Conservation (phyloP, 2,888 invertebrate genomes). For the Platynereis dumerilii region DNA sequence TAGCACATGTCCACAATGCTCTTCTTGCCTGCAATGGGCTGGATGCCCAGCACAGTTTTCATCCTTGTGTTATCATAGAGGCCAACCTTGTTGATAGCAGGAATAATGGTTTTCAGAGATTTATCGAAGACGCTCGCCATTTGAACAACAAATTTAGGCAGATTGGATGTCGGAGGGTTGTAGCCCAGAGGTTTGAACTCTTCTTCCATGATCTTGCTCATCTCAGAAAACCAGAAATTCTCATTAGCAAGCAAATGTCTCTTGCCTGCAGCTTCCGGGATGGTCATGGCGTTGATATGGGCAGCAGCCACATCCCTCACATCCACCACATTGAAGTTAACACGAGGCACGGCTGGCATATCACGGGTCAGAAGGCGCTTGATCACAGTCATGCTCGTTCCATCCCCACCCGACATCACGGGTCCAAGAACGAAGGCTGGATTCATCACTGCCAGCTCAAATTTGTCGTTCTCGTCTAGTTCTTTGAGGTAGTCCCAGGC, state of each 20-base stretch:
- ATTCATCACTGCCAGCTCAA: conserved; percentile 66
- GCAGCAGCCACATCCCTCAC: conserved; percentile 66
- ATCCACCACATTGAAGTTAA: conserved; percentile 65
- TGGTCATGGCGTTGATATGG: conserved; percentile 32
- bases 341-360: conserved; percentile 62
- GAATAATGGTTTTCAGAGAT: neutral
- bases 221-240: conserved; percentile 65
- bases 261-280: conserved; percentile 38
- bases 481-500: conserved; percentile 68
- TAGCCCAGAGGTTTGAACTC: conserved; percentile 63
- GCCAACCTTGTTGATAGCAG: conserved; percentile 25
- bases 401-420: conserved; percentile 41
- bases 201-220: conserved; percentile 57
- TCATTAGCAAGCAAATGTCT: conserved; percentile 64
- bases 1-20: conserved; percentile 67
- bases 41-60: conserved; percentile 64
- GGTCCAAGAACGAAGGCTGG: conserved; percentile 67
- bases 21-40: conserved; percentile 62
- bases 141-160: conserved; percentile 62
- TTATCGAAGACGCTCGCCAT: conserved; percentile 63
- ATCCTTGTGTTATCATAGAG: conserved; percentile 58
- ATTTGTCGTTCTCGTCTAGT: conserved; percentile 52
- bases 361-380: conserved; percentile 57
- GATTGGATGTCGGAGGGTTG: conserved; percentile 61
- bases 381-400: conserved; percentile 49